These are phyloP conservation scores for Epizoanthus ramosus DNA, from an alignment of 92 coral and sea anemone species.

Conservation along the genomic window DNA sequence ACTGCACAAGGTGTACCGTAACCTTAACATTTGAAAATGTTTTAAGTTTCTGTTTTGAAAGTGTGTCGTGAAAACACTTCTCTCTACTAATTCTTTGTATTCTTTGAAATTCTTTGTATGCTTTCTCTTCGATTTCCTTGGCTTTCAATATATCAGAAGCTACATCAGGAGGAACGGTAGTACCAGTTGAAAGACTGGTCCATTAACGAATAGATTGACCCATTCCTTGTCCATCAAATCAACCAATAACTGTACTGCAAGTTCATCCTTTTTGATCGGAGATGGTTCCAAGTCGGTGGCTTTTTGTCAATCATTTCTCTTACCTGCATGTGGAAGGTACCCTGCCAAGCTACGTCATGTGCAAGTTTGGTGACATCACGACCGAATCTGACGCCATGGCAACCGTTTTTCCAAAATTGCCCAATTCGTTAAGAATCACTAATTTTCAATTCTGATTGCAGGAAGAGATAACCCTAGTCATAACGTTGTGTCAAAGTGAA, in stretches of 20 bases:
- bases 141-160: constrained; percentile 50
- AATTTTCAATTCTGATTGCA: too few species aligned
- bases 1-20: too few species aligned
- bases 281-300: constrained; percentile 43
- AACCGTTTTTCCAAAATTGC: too few species aligned
- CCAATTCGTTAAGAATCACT: too few species aligned
- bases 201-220: constrained; percentile 51
- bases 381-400: too few species aligned
- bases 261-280: constrained; percentile 50
- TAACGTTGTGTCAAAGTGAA: too few species aligned
- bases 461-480: too few species aligned
- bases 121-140: constrained; percentile 48
- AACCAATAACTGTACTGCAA: constrained; percentile 42
- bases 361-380: too few species aligned
- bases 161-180: constrained; percentile 48
- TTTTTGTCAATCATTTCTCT: constrained; percentile 57
- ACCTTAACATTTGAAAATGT: constrained; percentile 39
- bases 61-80: constrained; percentile 57
- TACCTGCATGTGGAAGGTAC: too few species aligned
- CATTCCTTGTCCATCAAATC: constrained; percentile 55
- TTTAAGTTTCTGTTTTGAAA: constrained; percentile 45
- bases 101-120: constrained; percentile 39
- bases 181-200: constrained; percentile 58
- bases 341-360: too few species aligned
- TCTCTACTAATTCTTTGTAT: constrained; percentile 41